Evolutionary conservation across 2,888 invertebrate species (phyloP), one percentile per base, ranked within the genome.

Genomic region (Drosophila gaucha): DNA sequence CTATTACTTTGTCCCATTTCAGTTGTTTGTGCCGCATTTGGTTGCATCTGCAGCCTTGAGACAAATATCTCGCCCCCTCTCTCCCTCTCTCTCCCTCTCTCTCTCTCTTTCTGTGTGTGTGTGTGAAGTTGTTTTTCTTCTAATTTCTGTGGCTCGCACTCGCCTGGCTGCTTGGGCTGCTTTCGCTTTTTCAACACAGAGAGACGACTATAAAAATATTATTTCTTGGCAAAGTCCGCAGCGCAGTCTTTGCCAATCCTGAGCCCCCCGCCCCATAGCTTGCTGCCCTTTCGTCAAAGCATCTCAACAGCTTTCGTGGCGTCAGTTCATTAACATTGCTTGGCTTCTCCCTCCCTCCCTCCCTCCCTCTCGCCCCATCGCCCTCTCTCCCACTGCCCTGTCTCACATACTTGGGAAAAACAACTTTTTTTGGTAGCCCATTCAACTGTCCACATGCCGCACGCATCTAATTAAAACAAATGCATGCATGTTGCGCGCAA

Each of bases 271-370:
- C 0, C 10, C 2, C 38, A 14, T 3, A 26, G 12, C 22, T n/a
- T 3, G 2, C 5, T 14, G 28, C n/a, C 6, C 18, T 10, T n/a
- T 20, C 20, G 36, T 33, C 18, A 31, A 36, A 18, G 31, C 46
- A 50, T 50, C 39, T 26, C 9, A 36, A 10, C 30, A 52, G 44
- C 64, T 46, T 41, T 39, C 9, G 9, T 54, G 44, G 70, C 67
- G 35, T 41, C 70, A 70, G 70, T 73, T 73, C 75, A 73, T 75
- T 73, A 73, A 70, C 75, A 75, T 71, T 47, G 66, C 43, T 24
- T 54, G 26, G 41, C 20, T 8, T 3, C 28, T 0, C 18, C 5
- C 41, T 12, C 20, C 3, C 44, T 6, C 12, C 1, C 14, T 3
- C 24, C 6, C 16, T 9, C 6, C 0, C 39, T 3, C 8, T 8